phyloP scores from a whole-genome alignment of 2,888 invertebrate species.

The Papilio elwesi region DNA sequence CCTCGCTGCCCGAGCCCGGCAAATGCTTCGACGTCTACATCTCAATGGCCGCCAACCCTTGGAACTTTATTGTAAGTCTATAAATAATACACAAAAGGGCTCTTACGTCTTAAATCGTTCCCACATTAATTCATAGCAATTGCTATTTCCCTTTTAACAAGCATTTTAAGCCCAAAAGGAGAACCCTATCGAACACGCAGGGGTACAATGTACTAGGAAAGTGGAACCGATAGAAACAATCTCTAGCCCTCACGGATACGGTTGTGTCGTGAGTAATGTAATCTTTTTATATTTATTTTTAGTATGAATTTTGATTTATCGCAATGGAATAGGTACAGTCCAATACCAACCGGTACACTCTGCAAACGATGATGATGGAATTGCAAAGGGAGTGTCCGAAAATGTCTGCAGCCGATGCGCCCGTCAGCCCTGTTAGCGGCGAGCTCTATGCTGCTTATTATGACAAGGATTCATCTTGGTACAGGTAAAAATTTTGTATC shows the following conservation, averaged over 20 bases:
- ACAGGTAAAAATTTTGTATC: slow-evolving; percentile 82
- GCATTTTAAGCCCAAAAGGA: too few relatives aligned
- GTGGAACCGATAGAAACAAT: too few relatives aligned
- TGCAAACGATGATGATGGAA: slow-evolving; percentile 86
- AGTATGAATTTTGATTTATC: background rate
- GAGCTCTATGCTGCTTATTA: slow-evolving; percentile 88
- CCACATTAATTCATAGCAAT: too few relatives aligned
- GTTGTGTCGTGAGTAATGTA: too few relatives aligned
- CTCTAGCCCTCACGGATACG: too few relatives aligned
- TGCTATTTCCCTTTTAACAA: too few relatives aligned
- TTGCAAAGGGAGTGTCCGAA: slow-evolving; percentile 86
- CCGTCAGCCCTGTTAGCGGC: slow-evolving; percentile 79
- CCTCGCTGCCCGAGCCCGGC: slow-evolving; percentile 72
- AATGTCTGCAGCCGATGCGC: slow-evolving; percentile 74
- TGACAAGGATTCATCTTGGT: slow-evolving; percentile 87
- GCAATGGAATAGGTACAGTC: slow-evolving; percentile 67
- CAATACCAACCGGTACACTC: slow-evolving; percentile 68
- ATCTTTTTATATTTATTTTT: background rate
- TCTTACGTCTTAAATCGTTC: too few relatives aligned
- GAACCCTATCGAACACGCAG: too few relatives aligned
- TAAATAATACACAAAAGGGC: background rate
- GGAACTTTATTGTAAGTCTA: slow-evolving; percentile 86
- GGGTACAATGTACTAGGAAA: too few relatives aligned
- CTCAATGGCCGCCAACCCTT: slow-evolving; percentile 90
- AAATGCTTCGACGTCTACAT: slow-evolving; percentile 88